Evolutionary conservation across 2,888 invertebrate genomes (phyloP).

Genomic region (Idaea aversata): DNA sequence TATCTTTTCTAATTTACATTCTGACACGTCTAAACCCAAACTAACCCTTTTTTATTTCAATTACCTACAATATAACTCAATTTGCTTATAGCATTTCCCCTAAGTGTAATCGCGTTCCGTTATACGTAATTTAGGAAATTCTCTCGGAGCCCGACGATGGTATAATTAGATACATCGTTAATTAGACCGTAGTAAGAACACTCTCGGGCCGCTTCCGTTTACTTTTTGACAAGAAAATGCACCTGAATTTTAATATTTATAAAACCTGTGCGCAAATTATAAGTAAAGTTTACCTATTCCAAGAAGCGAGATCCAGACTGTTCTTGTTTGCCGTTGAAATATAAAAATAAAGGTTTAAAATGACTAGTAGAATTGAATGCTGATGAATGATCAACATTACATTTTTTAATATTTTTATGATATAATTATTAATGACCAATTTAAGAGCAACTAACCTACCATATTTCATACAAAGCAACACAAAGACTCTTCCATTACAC

Average conservation of each 20-base stretch:
- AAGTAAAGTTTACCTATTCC: too few relatives aligned
- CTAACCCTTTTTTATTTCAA: conserved; percentile 38
- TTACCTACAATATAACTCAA: conserved; percentile 45
- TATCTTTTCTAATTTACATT: not conserved
- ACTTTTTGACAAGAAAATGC: conserved; percentile 43
- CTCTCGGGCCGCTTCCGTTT: conserved; percentile 60
- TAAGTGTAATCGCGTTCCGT: conserved; percentile 68
- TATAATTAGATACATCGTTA: conserved; percentile 77
- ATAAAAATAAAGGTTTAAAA: too few relatives aligned
- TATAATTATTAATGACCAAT: not conserved
- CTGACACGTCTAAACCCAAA: not conserved
- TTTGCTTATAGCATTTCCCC: conserved; percentile 57
- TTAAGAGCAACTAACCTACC: not conserved
- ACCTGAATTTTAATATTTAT: conserved; percentile 42
- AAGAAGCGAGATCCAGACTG: too few relatives aligned
- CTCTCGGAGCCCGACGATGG: conserved; percentile 59
- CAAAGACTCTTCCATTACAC: not conserved
- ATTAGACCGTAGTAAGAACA: conserved; percentile 70
- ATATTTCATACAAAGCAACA: not conserved
- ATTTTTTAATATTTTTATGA: too few relatives aligned
- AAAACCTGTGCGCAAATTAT: conserved; percentile 9
- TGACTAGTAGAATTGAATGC: too few relatives aligned
- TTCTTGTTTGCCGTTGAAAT: too few relatives aligned
- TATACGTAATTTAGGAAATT: conserved; percentile 73
- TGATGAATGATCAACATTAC: too few relatives aligned